A percentile compares a stretch with the other conserved stretches of the same genome.
Evolutionary conservation across 2,888 invertebrate species (phyloP).

Genomic region (Cheilosia vernalis): DNA sequence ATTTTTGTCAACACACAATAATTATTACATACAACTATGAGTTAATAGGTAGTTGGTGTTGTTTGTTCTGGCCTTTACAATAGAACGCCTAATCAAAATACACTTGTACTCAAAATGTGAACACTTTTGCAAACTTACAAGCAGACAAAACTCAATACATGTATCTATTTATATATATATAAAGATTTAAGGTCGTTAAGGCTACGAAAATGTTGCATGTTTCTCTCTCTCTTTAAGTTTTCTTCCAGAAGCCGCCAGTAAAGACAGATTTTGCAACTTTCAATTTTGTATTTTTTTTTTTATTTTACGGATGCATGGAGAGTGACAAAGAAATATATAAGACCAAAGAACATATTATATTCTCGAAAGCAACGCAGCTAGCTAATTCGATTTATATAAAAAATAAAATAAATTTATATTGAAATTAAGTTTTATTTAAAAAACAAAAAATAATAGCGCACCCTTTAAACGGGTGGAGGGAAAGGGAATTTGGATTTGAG

Average conservation of each 20-base stretch:
- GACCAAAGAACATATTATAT: constrained; percentile 6
- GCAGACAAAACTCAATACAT: constrained; percentile 12
- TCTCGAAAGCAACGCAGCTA: constrained; percentile 3
- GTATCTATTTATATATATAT: neutral
- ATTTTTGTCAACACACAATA: constrained; percentile 18
- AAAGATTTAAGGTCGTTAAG: neutral
- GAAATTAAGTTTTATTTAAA: neutral
- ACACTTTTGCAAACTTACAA: constrained; percentile 12
- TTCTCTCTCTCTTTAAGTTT: neutral
- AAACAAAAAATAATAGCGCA: neutral
- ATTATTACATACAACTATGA: constrained; percentile 8
- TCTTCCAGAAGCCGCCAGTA: constrained; percentile 1
- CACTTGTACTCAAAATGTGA: constrained; percentile 2
- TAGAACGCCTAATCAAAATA: neutral
- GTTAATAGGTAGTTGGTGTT: constrained; percentile 6
- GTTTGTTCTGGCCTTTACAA: neutral
- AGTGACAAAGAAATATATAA: constrained; percentile 3
- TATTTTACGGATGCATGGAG: neutral
- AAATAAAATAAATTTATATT: neutral
- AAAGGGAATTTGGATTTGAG: too few species aligned
- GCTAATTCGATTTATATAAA: neutral
- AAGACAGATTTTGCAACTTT: neutral
- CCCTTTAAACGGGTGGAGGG: too few species aligned
- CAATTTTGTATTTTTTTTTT: neutral
- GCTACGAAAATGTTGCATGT: neutral